phyloP scores from a whole-genome alignment of 2,113 vertebrate genomes.

The Todiramphus chloris region DNA sequence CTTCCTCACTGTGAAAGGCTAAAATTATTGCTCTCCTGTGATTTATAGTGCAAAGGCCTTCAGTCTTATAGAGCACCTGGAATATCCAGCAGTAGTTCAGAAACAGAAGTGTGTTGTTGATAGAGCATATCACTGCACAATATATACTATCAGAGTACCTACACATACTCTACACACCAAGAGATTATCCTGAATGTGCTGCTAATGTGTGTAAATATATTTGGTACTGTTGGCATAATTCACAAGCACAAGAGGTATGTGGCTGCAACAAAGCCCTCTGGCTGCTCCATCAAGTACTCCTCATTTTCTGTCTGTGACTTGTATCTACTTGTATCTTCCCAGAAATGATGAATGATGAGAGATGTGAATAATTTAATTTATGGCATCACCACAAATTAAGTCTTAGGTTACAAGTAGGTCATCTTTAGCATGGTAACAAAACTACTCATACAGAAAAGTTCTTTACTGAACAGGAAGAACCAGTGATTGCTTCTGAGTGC shows the following conservation, averaged over 20 bases:
- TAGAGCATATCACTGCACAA: not conserved
- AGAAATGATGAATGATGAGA: not conserved
- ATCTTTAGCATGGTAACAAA: not conserved
- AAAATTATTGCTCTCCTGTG: slow-evolving; percentile 34
- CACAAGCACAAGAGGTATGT: not conserved
- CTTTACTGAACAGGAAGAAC: not conserved
- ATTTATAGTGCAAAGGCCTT: slow-evolving; percentile 29
- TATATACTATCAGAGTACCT: not conserved
- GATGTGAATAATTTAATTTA: slow-evolving; percentile 9
- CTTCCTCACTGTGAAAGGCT: slow-evolving; percentile 16
- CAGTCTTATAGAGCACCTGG: not conserved
- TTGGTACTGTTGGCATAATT: slow-evolving; percentile 17
- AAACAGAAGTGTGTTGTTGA: not conserved
- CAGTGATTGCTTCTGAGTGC: not conserved
- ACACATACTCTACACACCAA: not conserved
- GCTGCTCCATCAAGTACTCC: not conserved
- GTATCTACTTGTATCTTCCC: not conserved
- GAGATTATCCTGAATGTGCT: not conserved
- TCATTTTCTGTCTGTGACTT: slow-evolving; percentile 17
- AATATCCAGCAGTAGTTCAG: slow-evolving; percentile 5
- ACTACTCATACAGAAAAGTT: not conserved
- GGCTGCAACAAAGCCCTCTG: slow-evolving; percentile 3
- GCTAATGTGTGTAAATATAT: not conserved
- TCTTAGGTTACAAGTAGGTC: not conserved
- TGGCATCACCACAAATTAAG: slow-evolving; percentile 10